Base-by-base conservation (phyloP, 2,113 vertebrate genomes). In the Anoplopoma fimbria region DNA sequence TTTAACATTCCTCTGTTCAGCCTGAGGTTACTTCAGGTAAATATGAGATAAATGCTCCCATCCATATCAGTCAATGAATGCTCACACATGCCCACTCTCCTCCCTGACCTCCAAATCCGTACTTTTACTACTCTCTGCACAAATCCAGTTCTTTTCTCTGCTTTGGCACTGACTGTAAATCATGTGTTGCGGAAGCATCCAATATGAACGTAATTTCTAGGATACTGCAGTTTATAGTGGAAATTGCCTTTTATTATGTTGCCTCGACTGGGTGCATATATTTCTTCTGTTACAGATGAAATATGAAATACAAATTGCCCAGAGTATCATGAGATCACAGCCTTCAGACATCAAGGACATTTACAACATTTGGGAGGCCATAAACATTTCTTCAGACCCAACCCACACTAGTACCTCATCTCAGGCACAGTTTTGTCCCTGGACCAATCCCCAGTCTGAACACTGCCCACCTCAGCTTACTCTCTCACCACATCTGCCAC, bases 311-410 rank as follows among this genome's bases (percentile, higher is more conserved):
- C 34, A 65, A 31, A 49, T 33, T 53, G 3, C n/a, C 12, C 17
- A 10, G 14, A 42, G 57, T 21, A n/a, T 51, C 62, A 57, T 12
- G 17, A 47, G 36, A 62, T 69, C 47, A 38, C 36, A 65, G 31
- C 75, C 49, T 78, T 23, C 33, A 75, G 60, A 68, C 71, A 76
- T 67, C 61, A 80, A 76, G 58, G 42, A 72, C 68, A 40, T 31
- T 40, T 42, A 36, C 40, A 64, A 13, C 23, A 47, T 42, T 63
- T 33, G 21, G n/a, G 51, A 51, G 53, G 73, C 31, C 34, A 62
- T 81, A 77, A 34, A 73, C 42, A 31, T 68, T 75, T 33, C 14
- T 17, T 45, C 51, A 47, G 8, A 33, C 17, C 23, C 23, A 19
- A 21, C 57, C 63, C 21, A 9, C 47, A 36, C 17, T 75, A 60